Base-by-base conservation (phyloP, 2,113 vertebrate species). In the Phrynosoma platyrhinos region DNA sequence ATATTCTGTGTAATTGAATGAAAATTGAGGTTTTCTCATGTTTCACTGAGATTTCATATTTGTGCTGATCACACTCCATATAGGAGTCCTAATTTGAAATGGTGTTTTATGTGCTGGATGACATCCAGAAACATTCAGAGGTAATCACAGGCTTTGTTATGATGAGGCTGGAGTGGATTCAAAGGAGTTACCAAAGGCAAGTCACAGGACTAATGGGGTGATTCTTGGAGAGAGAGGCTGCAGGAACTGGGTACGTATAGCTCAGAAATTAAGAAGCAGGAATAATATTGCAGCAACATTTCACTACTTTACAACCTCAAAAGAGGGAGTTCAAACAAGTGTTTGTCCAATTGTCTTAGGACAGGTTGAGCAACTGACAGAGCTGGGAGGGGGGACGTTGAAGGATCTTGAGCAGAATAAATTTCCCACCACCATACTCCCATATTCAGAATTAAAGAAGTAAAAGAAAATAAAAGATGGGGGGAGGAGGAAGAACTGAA, bases 71-170 rank as follows among this genome's bases (percentile, higher is more conserved):
- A 87, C 88, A 90, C 52, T n/a, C 3, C 1, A 0, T 20, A 25
- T 18, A 40, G 86, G 62, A 9, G 78, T 82, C 86, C 13, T 64
- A 6, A 30, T 90, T 89, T 84, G 14, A 76, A 23, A 42, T 78
- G 16, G 68, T 85, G 32, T 75, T 69, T 81, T 68, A 32, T 81
- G 18, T 18, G 32, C 80, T 86, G 58, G 90, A 89, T 87, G 89
- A 53, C 58, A 89, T 69, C 53, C 6, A 84, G 12, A 52, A 84
- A 83, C 0, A 18, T 87, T 84, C 30, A 64, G 88, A 86, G 78
- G 90, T 5, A 83, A 85, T 27, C 14, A 1, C 40, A 83, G 75
- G 9, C 52, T 80, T 84, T 81, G 69, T 2, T 74, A 76, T 32
- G 32, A 77, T 55, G 72, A 53, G 40, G 13, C 16, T 88, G 72